Conservation (phyloP, 35 echinoderm and acorn worm species). For the Apostichopus japonicus region DNA sequence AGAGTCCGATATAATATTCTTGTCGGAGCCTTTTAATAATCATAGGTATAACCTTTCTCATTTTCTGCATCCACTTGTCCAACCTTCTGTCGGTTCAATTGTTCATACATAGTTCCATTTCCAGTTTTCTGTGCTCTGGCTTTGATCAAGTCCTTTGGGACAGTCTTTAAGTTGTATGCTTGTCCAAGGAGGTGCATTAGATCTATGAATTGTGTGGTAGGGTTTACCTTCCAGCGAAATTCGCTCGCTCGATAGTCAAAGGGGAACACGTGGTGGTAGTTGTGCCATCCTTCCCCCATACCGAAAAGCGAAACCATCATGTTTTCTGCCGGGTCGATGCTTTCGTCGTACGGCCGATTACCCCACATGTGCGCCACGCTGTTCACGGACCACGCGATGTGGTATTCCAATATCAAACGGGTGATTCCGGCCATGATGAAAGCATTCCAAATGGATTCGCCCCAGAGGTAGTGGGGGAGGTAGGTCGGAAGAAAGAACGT, state of each 20-base stretch:
- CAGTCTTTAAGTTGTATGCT: neutral
- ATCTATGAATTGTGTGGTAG: neutral
- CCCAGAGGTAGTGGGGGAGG: neutral
- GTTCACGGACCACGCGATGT: neutral
- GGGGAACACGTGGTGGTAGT: no score
- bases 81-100: neutral
- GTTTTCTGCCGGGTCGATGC: neutral
- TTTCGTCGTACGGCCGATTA: neutral
- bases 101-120: neutral
- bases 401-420: neutral
- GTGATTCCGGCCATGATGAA: neutral
- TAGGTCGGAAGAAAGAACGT: neutral
- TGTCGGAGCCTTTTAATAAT: neutral
- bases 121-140: neutral
- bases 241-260: neutral
- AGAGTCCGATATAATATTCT: no score
- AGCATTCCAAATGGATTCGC: neutral
- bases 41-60: neutral
- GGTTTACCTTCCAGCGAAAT: neutral
- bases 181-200: neutral
- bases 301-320: neutral
- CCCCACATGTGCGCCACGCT: neutral
- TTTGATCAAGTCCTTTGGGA: neutral
- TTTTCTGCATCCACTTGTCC: neutral
- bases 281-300: no score